A percentile compares a stretch with the other conserved stretches of the same genome.
Evolutionary conservation across 2,888 invertebrate species (phyloP).

Genomic region (Torymus aiolomorphi): DNA sequence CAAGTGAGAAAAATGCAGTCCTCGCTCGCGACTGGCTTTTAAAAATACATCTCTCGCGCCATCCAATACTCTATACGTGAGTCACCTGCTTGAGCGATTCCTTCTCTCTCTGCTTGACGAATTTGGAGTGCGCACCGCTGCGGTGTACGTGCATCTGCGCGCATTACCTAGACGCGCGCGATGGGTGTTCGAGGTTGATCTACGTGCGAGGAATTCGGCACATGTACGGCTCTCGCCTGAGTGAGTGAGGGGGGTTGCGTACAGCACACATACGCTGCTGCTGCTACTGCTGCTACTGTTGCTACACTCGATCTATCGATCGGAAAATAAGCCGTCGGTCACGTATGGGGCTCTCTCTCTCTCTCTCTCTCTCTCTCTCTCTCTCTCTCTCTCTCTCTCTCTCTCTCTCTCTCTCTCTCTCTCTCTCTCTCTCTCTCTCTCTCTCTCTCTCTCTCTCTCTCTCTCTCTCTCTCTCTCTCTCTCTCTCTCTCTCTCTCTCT

Average conservation of each 20-base stretch:
- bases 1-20: not conserved
- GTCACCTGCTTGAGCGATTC: constrained; percentile 51
- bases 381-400: too few species aligned
- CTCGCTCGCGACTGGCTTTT: constrained; percentile 31
- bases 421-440: too few species aligned
- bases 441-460: too few species aligned
- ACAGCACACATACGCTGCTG: not conserved
- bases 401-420: too few species aligned
- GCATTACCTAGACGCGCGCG: constrained; percentile 9
- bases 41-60: constrained; percentile 53
- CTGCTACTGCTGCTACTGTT: not conserved
- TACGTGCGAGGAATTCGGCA: constrained; percentile 66
- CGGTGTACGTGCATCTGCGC: constrained; percentile 47
- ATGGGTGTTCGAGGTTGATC: constrained; percentile 58
- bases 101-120: constrained; percentile 21
- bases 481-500: too few species aligned
- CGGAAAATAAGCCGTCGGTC: constrained; percentile 61
- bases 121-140: constrained; percentile 31
- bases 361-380: too few species aligned
- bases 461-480: too few species aligned
- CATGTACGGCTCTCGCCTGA: constrained; percentile 5
- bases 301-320: constrained; percentile 62
- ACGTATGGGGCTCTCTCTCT: constrained; percentile 58
- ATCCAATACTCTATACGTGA: constrained; percentile 41
- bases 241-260: constrained; percentile 6